Base-by-base conservation (phyloP, 1,140 invertebrate genomes). In the Leptinotarsa lineolata region DNA sequence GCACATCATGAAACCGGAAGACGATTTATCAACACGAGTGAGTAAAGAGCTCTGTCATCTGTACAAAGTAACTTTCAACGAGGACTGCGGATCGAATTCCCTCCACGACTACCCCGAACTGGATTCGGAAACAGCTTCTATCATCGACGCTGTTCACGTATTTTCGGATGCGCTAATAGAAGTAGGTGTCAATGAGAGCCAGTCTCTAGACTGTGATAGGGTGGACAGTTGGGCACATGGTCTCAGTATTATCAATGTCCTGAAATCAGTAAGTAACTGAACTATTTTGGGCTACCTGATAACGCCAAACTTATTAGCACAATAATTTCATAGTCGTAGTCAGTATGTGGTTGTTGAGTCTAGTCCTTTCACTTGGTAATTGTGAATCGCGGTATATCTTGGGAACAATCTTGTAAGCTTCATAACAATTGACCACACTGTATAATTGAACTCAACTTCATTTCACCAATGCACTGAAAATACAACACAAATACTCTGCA, bases 161-260 rank as follows among this genome's bases (percentile, higher is more conserved):
- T 75, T 75, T 63, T 68, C 63, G 5, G 59, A 74, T 22, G 70
- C 61, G 15, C 18, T 77, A 16, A 18, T 21, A 6, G 15, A 16
- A 15, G 18, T 22, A 54, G 67, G 44, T n/a, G 22, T 68, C 11
- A 48, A 30, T 18, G 30, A 68, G 45, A 44, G 67, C 48, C 67
- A 24, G 20, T 12, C 18, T n/a, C 13, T 68, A 20, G 16, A 20
- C 12, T 97, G 95, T 81, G 89, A 93, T 63, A 87, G 87, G 58
- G 85, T 86, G 63, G 86, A 91, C 48, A 90, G 88, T 58, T 97
- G 95, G 95, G 88, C 89, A 68, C 90, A 92, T 80, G 95, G 96
- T 44, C 91, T 90, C 73, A 93, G 90, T 77, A 85, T 97, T 18
- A 89, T 92, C 67, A 97, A 97, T 87, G 94, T 93, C 78, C 93